phyloP scores from a whole-genome alignment of 2,888 invertebrate species.

The Cryptocephalus moraei region DNA sequence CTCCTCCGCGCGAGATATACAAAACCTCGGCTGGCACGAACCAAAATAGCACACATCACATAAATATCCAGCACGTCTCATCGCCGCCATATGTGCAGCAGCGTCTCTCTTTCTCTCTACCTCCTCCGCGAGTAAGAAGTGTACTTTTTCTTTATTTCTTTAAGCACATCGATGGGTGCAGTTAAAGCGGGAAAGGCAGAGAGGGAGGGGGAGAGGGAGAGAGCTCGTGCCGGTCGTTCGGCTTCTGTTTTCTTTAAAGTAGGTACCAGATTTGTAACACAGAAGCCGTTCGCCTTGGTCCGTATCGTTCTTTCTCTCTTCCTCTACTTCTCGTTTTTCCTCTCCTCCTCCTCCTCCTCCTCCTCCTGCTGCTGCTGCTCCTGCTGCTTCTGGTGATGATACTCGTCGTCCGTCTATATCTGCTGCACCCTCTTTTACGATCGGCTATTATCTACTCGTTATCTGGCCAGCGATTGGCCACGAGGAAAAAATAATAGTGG shows the following conservation, averaged over 20 bases:
- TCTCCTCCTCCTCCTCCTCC: neutral
- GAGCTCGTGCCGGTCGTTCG: conserved; percentile 11
- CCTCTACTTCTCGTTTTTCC: neutral
- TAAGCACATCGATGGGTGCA: conserved; percentile 2
- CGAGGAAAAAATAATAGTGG: too few relatives aligned
- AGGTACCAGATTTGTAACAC: conserved; percentile 15
- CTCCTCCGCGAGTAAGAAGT: conserved; percentile 1
- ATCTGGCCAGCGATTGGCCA: too few relatives aligned
- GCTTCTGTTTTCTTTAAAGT: conserved; percentile 14
- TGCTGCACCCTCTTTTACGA: neutral
- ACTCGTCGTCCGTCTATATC: neutral
- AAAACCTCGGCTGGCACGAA: conserved; percentile 4
- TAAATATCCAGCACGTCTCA: conserved; percentile 6
- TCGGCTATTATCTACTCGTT: neutral
- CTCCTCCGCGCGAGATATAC: too few relatives aligned
- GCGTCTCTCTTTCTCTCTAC: conserved; percentile 6
- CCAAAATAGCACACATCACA: conserved; percentile 11
- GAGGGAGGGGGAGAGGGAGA: neutral
- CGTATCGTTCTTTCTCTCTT: neutral
- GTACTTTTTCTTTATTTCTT: neutral
- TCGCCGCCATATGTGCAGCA: conserved; percentile 8
- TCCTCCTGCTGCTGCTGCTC: neutral
- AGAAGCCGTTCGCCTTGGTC: conserved; percentile 17
- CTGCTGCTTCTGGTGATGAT: neutral
- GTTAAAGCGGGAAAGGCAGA: conserved; percentile 1